Percentiles rank a stretch among this genome's conserved stretches.
Evolutionary conservation across 2,113 vertebrate genomes (phyloP).

Genomic region (Pteruthius melanotis): DNA sequence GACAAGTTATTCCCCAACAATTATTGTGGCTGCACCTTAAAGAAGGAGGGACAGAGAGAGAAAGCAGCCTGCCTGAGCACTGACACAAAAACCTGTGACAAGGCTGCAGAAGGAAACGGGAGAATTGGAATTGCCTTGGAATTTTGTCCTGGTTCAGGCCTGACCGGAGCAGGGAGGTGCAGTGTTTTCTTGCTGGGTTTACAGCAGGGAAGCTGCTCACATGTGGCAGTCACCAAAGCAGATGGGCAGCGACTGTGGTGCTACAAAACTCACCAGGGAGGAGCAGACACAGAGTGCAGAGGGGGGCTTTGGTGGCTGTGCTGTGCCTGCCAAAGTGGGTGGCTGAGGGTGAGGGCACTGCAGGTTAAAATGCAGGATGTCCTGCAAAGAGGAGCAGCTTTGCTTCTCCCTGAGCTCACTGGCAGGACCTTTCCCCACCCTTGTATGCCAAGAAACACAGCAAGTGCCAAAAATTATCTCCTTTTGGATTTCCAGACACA

Average conservation of each 20-base stretch:
- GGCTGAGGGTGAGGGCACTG: neutral
- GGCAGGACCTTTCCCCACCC: neutral
- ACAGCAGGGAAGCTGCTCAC: neutral
- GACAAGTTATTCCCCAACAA: neutral
- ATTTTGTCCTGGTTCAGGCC: neutral
- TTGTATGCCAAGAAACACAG: neutral
- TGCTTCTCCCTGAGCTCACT: neutral
- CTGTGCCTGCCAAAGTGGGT: neutral
- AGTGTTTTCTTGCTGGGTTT: neutral
- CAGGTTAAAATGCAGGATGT: neutral
- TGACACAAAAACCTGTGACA: neutral
- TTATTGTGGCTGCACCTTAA: accelerated
- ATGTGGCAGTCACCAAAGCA: neutral
- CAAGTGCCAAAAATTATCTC: neutral
- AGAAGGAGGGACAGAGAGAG: neutral
- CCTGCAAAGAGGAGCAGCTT: neutral
- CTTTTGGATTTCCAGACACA: neutral
- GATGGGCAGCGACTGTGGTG: neutral
- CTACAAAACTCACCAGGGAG: neutral
- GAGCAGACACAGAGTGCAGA: neutral
- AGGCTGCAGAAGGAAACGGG: accelerated
- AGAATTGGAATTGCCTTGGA: neutral
- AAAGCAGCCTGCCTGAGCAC: neutral
- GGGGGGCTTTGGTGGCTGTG: accelerated
- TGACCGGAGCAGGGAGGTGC: neutral